These are phyloP conservation scores for Spongilla lacustris DNA, from an alignment of 37 sponge, comb jelly and placozoan genomes.

Conservation along the genomic window DNA sequence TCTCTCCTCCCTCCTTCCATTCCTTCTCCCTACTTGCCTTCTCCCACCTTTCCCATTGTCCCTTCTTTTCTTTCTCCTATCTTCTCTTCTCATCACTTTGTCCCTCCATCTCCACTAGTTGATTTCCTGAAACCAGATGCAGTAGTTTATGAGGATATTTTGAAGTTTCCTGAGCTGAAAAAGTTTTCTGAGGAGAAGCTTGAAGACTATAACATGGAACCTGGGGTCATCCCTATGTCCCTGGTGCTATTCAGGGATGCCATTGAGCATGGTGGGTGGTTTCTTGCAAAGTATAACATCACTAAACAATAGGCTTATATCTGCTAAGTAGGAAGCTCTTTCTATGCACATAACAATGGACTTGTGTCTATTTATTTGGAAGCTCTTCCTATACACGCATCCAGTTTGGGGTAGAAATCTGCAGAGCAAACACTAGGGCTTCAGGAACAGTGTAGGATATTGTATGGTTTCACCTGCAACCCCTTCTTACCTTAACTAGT, in stretches of 20 bases:
- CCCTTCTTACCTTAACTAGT: no score
- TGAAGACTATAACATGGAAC: conserved; percentile 99
- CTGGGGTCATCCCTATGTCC: conserved; percentile 93
- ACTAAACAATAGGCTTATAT: neutral
- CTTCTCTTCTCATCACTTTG: no score
- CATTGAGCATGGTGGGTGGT: conserved; percentile 87
- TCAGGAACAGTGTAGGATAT: no score
- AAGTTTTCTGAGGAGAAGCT: conserved; percentile 90
- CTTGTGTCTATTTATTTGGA: neutral
- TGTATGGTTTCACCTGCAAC: no score
- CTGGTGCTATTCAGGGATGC: conserved; percentile 98
- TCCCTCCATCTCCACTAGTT: neutral
- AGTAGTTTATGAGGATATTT: conserved; percentile 93
- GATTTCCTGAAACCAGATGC: conserved; percentile 83
- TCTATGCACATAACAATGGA: no score
- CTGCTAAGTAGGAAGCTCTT: neutral
- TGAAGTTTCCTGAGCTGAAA: conserved; percentile 88
- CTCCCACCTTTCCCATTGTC: no score
- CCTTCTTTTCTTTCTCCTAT: no score
- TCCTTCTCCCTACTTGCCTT: no score
- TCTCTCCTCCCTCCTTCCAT: no score
- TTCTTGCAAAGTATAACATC: neutral
- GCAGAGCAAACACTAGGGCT: no score
- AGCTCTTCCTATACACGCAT: no score
- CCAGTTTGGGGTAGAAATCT: no score